Evolutionary conservation across 92 coral and sea anemone species (phyloP).

Genomic region (Paragorgia papillata): DNA sequence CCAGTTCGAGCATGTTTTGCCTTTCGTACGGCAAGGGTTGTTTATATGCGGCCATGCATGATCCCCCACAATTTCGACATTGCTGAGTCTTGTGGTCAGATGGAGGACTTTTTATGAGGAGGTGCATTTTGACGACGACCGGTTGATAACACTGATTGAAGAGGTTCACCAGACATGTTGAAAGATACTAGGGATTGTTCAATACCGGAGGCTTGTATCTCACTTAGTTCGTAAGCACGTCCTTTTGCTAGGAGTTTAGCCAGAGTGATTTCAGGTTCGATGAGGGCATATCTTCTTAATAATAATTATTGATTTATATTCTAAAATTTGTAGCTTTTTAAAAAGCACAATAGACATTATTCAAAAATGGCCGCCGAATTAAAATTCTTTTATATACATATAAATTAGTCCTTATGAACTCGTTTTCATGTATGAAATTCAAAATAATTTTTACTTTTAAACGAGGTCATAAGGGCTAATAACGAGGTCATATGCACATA

Average conservation of each 20-base stretch:
- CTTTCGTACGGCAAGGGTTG: constrained; percentile 21
- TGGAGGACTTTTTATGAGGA: background rate
- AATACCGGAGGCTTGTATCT: background rate
- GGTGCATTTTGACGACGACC: too few relatives aligned
- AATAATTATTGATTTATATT: too few relatives aligned
- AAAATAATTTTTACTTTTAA: too few relatives aligned
- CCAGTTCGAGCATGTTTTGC: constrained; percentile 24
- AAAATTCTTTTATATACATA: too few relatives aligned
- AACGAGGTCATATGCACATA: too few relatives aligned
- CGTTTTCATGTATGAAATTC: too few relatives aligned
- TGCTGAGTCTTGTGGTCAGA: constrained; percentile 10
- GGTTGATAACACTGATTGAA: background rate
- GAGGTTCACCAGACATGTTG: background rate
- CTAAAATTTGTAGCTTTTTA: too few relatives aligned
- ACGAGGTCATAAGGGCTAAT: too few relatives aligned
- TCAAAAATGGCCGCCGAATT: too few relatives aligned
- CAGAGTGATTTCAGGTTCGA: background rate
- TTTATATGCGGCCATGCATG: constrained; percentile 26
- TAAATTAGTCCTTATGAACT: too few relatives aligned
- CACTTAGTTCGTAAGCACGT: background rate
- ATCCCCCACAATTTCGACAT: constrained; percentile 43
- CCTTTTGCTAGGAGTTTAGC: background rate
- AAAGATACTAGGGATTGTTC: background rate
- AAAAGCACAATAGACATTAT: too few relatives aligned
- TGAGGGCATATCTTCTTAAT: background rate